A percentile compares a stretch with the other conserved stretches of the same genome.
These are phyloP conservation scores for Hippocampus zosterae DNA, from an alignment of 2,113 vertebrate species.

Conservation along the genomic window DNA sequence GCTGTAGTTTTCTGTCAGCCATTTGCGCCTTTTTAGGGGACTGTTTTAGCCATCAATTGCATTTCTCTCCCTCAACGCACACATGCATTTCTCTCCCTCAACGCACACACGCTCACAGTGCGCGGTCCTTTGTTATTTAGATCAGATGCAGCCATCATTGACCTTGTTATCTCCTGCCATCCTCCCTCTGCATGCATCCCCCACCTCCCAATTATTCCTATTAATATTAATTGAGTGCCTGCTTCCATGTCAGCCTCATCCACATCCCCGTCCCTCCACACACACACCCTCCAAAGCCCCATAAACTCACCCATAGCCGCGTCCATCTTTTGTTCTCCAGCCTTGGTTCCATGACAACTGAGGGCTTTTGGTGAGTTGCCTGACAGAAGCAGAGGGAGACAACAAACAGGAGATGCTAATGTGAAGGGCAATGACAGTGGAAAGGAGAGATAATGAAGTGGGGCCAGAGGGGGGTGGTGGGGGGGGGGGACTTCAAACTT, in stretches of 20 bases:
- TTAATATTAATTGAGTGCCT: neutral
- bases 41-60: conserved; percentile 43
- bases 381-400: conserved; percentile 31
- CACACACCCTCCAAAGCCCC: neutral
- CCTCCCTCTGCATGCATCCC: conserved; percentile 51
- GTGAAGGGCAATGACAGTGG: conserved; percentile 37
- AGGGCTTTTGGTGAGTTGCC: conserved; percentile 62
- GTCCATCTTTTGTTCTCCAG: conserved; percentile 70
- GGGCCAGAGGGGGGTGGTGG: neutral
- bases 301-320: conserved; percentile 25
- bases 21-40: conserved; percentile 56
- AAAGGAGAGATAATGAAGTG: conserved; percentile 38
- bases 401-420: neutral
- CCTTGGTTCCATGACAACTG: conserved; percentile 81
- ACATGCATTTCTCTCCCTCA: conserved; percentile 43
- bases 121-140: conserved; percentile 59
- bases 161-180: conserved; percentile 33
- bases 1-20: conserved; percentile 41
- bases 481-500: too few species aligned
- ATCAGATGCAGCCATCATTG: conserved; percentile 62
- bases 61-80: conserved; percentile 41
- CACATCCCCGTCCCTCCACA: conserved; percentile 26
- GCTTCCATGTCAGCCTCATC: conserved; percentile 40
- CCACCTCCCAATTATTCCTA: conserved; percentile 39
- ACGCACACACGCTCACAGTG: conserved; percentile 26